Base-by-base conservation (phyloP, 2,888 invertebrate species). In the Zygogramma bicolorata region DNA sequence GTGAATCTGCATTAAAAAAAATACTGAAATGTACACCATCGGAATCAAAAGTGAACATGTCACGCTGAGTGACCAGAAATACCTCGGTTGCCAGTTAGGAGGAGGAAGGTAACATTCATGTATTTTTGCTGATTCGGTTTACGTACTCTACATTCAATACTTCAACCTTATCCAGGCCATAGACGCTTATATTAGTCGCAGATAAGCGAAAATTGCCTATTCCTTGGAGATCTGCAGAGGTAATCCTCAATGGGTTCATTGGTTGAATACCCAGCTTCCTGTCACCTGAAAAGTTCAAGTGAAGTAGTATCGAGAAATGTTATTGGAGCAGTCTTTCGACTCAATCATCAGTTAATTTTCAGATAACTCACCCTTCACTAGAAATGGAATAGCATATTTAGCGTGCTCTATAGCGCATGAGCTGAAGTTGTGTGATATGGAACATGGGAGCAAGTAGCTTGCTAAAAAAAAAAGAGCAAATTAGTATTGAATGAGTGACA, bases 171-270 rank as follows among this genome's bases (percentile, higher is more conserved):
- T 70, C 66, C 10, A 77, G 53, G 7, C 75, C 77, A 22, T 61
- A 68, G 8, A 73, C 70, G 53, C 66, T 72, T n/a, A 77, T 29
- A 68, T 74, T 27, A 15, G 18, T 68, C 1, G 70, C 31, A n/a
- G 25, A 5, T 22, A 70, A 46, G 20, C 57, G 62, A 22, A 74
- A 74, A 65, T 57, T 38, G 10, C 42, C 46, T 10, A 29, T 25
- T 15, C 71, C 80, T 10, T 90, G 89, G 57, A 92, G 89, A 83
- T 89, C 88, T 73, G 92, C 88, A 68, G 87, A 85, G 31, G 90
- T 86, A 46, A 93, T 89, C n/a, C 85, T 84, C 5, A 93, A 85
- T 0, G 93, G 93, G 80, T 93, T 92, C 71, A 93, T 82, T 0
- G 88, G 86, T 0, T 90, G 88, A 73, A 93, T 89, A 8, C 89